Conservation (phyloP, 2,888 invertebrate species). For the Reticulitermes lucifugus region DNA sequence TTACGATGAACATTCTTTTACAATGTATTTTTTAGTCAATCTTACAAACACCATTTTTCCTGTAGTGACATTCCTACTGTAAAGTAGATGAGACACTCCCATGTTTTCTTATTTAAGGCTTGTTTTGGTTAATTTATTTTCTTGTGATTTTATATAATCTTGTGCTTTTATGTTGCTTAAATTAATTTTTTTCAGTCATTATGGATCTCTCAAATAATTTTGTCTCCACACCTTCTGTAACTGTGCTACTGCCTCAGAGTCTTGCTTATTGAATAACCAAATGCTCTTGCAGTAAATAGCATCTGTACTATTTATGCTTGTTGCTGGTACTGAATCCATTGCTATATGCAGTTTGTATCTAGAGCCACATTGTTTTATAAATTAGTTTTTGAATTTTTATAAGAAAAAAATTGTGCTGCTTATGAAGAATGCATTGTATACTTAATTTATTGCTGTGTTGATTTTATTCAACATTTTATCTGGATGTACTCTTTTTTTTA, state of each 20-base stretch:
- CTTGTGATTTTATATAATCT: not conserved
- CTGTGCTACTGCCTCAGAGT: slow-evolving; percentile 19
- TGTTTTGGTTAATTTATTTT: not conserved
- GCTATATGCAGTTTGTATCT: not conserved
- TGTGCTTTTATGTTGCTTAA: not conserved
- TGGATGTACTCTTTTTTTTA: slow-evolving; percentile 51
- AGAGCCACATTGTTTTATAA: slow-evolving; percentile 3
- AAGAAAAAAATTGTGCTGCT: slow-evolving; percentile 41
- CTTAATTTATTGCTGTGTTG: slow-evolving; percentile 34
- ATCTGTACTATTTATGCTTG: slow-evolving; percentile 21
- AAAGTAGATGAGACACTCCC: too few relatives aligned
- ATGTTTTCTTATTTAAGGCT: not conserved
- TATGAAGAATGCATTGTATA: slow-evolving; percentile 44
- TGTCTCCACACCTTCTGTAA: not conserved
- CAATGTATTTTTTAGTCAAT: too few relatives aligned
- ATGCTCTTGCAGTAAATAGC: slow-evolving; percentile 31
- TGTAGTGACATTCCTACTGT: too few relatives aligned
- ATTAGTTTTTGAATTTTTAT: slow-evolving; percentile 3
- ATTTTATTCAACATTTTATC: slow-evolving; percentile 49
- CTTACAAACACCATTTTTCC: too few relatives aligned
- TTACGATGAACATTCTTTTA: too few relatives aligned
- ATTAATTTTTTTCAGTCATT: not conserved
- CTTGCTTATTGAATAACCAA: slow-evolving; percentile 8
- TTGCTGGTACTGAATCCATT: not conserved
- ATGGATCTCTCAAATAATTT: not conserved